Evolutionary conservation across 2,113 vertebrate species (phyloP).

Genomic region (Telmatochromis sp.): DNA sequence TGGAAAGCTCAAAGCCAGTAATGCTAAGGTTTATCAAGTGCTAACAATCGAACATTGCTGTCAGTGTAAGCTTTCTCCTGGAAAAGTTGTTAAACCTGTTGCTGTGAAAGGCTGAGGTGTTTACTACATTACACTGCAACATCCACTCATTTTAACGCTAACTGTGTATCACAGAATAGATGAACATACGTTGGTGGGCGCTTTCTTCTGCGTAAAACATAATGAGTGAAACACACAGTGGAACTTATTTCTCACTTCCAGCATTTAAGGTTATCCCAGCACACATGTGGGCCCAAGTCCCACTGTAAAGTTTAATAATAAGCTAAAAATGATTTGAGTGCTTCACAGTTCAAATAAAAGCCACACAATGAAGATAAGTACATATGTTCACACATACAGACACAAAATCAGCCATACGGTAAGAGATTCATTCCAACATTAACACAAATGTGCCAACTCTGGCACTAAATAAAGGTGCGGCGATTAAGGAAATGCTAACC

Average conservation of each 20-base stretch:
- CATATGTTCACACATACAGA: neutral
- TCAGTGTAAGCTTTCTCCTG: neutral
- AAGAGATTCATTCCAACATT: neutral
- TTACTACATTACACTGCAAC: neutral
- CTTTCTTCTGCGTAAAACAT: neutral
- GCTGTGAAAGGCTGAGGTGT: neutral
- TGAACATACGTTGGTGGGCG: neutral
- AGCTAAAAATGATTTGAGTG: neutral
- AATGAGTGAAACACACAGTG: neutral
- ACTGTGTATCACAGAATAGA: neutral
- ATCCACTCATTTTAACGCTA: neutral
- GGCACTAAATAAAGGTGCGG: neutral
- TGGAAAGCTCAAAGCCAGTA: neutral
- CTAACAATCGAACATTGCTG: neutral
- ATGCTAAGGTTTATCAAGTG: neutral
- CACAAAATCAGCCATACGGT: neutral
- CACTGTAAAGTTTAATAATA: neutral
- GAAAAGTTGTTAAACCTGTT: neutral
- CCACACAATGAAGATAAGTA: neutral
- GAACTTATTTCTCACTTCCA: neutral
- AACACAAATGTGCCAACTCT: neutral
- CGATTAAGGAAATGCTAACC: neutral
- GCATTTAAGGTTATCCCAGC: neutral
- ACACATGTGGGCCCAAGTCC: neutral
- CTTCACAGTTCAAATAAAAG: neutral